These are phyloP conservation scores for Clarias magur DNA, from an alignment of 2,113 vertebrate species.

Conservation along the genomic window DNA sequence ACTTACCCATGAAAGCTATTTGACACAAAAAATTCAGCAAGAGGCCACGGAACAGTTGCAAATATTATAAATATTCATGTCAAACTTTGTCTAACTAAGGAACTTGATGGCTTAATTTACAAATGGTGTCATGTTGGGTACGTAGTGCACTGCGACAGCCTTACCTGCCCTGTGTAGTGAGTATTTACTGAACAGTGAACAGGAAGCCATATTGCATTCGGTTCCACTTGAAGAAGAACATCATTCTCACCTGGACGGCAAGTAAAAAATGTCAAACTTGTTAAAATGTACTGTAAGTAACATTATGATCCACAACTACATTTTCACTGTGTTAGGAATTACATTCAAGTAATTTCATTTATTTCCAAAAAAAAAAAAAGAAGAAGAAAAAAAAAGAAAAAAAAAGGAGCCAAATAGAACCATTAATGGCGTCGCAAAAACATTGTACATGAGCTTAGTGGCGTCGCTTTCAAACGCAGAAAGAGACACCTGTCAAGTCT, in stretches of 20 bases:
- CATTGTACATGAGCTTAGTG: slow-evolving; percentile 64
- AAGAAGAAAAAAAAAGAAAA: too few relatives aligned
- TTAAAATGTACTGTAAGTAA: too few relatives aligned
- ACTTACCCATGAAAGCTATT: neutral
- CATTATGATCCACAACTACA: neutral
- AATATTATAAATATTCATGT: neutral
- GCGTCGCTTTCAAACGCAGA: slow-evolving; percentile 39
- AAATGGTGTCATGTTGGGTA: neutral
- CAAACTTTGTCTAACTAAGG: neutral
- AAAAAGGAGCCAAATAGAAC: slow-evolving; percentile 20
- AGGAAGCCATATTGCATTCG: neutral
- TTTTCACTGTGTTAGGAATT: neutral
- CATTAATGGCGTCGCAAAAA: slow-evolving; percentile 67
- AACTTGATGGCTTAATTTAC: neutral
- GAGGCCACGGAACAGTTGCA: neutral
- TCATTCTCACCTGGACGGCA: neutral
- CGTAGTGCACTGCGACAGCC: neutral
- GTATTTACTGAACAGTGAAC: neutral
- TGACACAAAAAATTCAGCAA: neutral
- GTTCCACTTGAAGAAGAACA: neutral
- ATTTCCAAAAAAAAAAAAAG: slow-evolving; percentile 62
- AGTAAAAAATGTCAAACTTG: neutral
- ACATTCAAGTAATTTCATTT: slow-evolving; percentile 70
- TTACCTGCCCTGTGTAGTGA: neutral
- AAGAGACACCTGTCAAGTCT: slow-evolving; percentile 9